Percentiles rank a stretch among this genome's conserved stretches.
Conservation (phyloP, 2,113 vertebrate genomes). For the Scortum barcoo region DNA sequence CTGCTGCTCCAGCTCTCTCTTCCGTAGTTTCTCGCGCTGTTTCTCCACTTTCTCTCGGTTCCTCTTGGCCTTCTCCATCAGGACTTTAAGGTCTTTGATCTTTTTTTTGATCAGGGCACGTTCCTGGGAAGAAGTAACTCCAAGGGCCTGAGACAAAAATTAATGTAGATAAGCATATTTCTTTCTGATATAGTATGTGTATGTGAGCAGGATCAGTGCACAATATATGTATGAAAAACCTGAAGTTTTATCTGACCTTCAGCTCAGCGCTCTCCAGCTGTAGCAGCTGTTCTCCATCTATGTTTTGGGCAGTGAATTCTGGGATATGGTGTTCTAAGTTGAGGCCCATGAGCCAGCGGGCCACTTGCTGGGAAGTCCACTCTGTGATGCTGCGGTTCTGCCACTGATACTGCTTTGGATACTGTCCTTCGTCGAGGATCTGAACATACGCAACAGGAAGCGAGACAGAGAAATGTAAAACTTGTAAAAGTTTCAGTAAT, state of each 20-base stretch:
- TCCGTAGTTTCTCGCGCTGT: slow-evolving; percentile 89
- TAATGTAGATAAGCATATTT: neutral
- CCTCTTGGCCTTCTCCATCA: slow-evolving; percentile 91
- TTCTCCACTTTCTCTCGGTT: slow-evolving; percentile 94
- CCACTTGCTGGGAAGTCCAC: slow-evolving; percentile 94
- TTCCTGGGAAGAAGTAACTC: slow-evolving; percentile 91
- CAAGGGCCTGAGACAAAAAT: slow-evolving; percentile 86
- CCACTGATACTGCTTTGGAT: slow-evolving; percentile 88
- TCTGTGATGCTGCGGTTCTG: slow-evolving; percentile 89
- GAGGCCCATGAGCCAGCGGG: slow-evolving; percentile 92
- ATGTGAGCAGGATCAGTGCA: neutral
- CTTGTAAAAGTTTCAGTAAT: neutral
- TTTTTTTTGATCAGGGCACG: slow-evolving; percentile 93
- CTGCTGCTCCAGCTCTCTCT: slow-evolving; percentile 88
- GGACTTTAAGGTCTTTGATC: slow-evolving; percentile 93
- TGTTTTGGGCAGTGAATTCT: slow-evolving; percentile 93
- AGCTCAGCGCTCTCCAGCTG: slow-evolving; percentile 91
- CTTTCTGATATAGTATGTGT: neutral
- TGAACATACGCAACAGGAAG: slow-evolving; percentile 62
- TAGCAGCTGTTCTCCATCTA: slow-evolving; percentile 93
- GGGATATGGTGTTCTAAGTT: slow-evolving; percentile 92
- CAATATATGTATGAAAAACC: neutral
- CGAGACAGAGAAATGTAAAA: neutral
- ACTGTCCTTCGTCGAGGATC: slow-evolving; percentile 92
- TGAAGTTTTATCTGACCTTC: slow-evolving; percentile 86